phyloP scores from a whole-genome alignment of 2,113 vertebrate species.

The Amblyopsis rosae region DNA sequence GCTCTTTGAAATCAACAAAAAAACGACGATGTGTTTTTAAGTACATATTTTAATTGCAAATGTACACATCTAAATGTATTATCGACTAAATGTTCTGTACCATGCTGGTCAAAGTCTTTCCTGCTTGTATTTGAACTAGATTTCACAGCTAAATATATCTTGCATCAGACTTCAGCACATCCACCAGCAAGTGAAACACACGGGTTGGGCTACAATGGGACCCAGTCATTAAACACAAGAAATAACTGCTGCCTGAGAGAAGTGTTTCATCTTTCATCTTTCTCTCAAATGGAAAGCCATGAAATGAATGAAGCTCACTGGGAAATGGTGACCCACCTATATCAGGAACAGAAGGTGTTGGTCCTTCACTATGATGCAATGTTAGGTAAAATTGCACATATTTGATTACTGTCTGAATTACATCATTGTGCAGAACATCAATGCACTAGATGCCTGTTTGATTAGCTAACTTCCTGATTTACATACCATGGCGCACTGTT shows the following conservation, averaged over 20 bases:
- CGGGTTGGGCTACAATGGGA: too few species aligned
- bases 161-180: too few species aligned
- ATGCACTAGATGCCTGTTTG: conserved; percentile 32
- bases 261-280: background rate
- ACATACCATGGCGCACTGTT: background rate
- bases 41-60: too few species aligned
- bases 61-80: background rate
- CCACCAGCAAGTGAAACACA: too few species aligned
- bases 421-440: conserved; percentile 34
- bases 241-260: background rate
- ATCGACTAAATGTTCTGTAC: too few species aligned
- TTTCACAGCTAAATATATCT: background rate
- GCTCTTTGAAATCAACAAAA: background rate
- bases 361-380: conserved; percentile 43
- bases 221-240: too few species aligned
- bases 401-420: conserved; percentile 7
- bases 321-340: conserved; percentile 56
- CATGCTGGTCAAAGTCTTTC: background rate
- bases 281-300: conserved; percentile 15
- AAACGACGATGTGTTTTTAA: too few species aligned
- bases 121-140: background rate
- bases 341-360: conserved; percentile 47
- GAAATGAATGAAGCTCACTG: conserved; percentile 13
- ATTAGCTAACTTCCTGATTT: conserved; percentile 11
- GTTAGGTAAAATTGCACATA: conserved; percentile 24